Evolutionary conservation across 2,888 invertebrate species (phyloP), one percentile per base, ranked within the genome.

Genomic region (Nephrotoma guestfalica): DNA sequence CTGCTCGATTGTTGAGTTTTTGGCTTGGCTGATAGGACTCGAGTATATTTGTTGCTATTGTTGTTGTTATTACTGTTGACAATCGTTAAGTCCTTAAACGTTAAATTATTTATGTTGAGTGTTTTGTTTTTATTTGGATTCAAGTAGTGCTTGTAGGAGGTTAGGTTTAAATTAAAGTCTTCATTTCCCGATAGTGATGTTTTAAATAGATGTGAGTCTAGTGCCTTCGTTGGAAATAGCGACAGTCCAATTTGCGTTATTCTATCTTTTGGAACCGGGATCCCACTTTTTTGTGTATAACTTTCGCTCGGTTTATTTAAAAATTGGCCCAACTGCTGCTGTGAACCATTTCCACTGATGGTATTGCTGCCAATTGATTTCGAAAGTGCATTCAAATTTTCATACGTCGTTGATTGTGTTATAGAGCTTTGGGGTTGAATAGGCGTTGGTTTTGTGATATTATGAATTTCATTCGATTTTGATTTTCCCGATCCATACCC

Each of bases 41-140:
- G 41, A 2, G 87, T 43, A 85, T 87, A 87, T 86, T 87, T 87
- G 83, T 87, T 57, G 15, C 11, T 42, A 86, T 87, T 86, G 41
- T 84, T 84, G 15, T 42, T 84, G n/a, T 6, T 42, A n/a, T n/a
- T 84, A 40, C 47, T 42, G 41, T 45, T 41, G 9, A 41, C 45
- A 40, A 15, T n/a, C 15, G 41, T n/a, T 18, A 18, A 18, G 71
- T 88, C 88, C 0, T 87, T 87, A 86, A 88, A 88, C 18, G 88
- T 87, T 86, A 88, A 87, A 87, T 88, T 88, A 86, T 88, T 88
- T 86, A 88, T 88, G 6, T 87, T 88, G 43, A 88, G 87, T 87
- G 88, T 86, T 88, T 88, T 41, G 87, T 85, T 47, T 87, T 87
- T 57, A 42, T 86, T 42, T 87, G 87, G 13, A 41, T 83, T 43